phyloP scores from a whole-genome alignment of 2,888 invertebrate species.

The Eudasyphora cyanicolor region DNA sequence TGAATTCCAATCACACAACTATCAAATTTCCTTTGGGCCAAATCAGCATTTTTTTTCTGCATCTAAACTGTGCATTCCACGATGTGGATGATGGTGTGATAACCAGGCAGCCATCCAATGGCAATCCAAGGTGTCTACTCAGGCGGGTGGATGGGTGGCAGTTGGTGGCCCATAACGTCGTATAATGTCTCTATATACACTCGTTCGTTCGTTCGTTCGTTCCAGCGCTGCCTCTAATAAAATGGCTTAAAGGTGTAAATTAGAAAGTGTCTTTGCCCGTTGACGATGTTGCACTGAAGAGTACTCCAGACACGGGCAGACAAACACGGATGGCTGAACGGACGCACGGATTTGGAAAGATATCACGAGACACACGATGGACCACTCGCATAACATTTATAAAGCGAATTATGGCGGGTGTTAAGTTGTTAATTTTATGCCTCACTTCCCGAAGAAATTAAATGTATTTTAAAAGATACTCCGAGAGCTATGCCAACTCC shows the following conservation, averaged over 20 bases:
- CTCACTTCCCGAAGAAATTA: constrained; percentile 68
- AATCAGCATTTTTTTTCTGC: background rate
- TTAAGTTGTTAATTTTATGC: constrained; percentile 77
- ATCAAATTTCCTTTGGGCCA: constrained; percentile 37
- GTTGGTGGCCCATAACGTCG: constrained; percentile 8
- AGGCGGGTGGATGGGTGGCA: background rate
- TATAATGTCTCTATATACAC: constrained; percentile 22
- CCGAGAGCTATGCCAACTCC: background rate
- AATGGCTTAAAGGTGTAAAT: constrained; percentile 53
- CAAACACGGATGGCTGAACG: background rate
- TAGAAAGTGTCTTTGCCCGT: constrained; percentile 34
- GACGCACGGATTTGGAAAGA: background rate
- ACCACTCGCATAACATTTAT: constrained; percentile 37
- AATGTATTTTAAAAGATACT: constrained; percentile 35
- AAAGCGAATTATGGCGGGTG: constrained; percentile 70
- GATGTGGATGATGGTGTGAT: background rate
- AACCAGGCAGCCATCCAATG: background rate
- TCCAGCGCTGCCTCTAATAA: no score
- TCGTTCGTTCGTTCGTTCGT: no score
- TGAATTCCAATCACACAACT: constrained; percentile 38
- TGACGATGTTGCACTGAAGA: background rate
- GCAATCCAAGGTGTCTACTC: background rate
- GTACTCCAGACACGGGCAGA: background rate
- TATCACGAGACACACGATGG: background rate
- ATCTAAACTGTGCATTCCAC: background rate